These are phyloP conservation scores for Amazona finschi DNA, from an alignment of 2,797 vertebrate species.

Conservation along the genomic window DNA sequence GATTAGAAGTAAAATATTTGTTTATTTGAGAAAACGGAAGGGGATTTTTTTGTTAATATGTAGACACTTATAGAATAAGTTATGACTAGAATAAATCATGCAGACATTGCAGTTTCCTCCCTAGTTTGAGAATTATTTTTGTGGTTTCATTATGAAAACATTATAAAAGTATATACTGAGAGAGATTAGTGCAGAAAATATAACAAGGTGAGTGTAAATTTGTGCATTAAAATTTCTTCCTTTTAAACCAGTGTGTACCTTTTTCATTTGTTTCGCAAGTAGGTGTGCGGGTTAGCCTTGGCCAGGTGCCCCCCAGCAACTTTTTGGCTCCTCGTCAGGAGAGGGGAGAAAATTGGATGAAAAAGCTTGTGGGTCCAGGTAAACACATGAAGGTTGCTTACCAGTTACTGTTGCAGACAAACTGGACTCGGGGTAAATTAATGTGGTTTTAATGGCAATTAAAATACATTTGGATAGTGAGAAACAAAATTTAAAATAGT, in stretches of 20 bases:
- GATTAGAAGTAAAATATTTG: neutral
- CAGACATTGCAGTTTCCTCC: neutral
- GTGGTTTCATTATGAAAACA: neutral
- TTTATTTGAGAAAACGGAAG: neutral
- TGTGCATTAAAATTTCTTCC: constrained; percentile 18
- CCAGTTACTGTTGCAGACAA: neutral
- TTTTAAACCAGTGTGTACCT: neutral
- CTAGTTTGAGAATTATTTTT: neutral
- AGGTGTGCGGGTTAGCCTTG: neutral
- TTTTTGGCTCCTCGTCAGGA: neutral
- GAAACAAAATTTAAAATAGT: neutral
- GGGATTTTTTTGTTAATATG: neutral
- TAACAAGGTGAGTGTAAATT: neutral
- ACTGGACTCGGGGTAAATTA: neutral
- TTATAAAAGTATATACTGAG: neutral
- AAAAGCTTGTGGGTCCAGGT: neutral
- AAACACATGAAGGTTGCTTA: neutral
- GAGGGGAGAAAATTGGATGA: neutral
- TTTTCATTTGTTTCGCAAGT: neutral
- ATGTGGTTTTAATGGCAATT: neutral
- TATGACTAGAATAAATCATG: neutral
- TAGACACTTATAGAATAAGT: neutral
- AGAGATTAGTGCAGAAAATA: neutral
- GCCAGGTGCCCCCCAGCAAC: neutral
- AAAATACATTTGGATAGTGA: neutral